phyloP scores from a whole-genome alignment of 2,888 invertebrate species.

The Agrotis exclamationis region DNA sequence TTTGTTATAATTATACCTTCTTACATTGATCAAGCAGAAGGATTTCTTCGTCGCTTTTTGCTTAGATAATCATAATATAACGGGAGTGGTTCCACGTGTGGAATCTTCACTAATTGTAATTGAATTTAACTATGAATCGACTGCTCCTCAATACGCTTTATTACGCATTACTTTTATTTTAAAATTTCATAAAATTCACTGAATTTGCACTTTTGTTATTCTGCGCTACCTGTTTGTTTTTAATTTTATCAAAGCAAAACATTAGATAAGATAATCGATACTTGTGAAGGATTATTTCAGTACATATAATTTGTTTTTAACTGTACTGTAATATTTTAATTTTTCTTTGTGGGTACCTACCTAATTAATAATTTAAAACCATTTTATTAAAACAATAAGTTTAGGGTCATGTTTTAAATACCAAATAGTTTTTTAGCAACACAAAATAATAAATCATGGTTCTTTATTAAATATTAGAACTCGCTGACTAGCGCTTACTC shows the following conservation, averaged over 20 bases:
- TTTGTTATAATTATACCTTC: slow-evolving; percentile 61
- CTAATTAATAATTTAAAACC: not conserved
- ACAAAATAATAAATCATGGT: not conserved
- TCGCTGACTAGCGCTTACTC: not conserved
- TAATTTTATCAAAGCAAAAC: slow-evolving; percentile 41
- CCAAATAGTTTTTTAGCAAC: not conserved
- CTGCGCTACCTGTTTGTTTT: slow-evolving; percentile 40
- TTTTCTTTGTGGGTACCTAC: slow-evolving; percentile 12
- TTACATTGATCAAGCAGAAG: slow-evolving; percentile 8
- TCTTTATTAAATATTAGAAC: not conserved
- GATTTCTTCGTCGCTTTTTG: slow-evolving; percentile 32
- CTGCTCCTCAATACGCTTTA: not conserved
- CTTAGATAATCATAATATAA: slow-evolving; percentile 25
- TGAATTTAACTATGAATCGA: not conserved
- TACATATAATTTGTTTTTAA: not conserved
- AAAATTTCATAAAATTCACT: slow-evolving; percentile 6
- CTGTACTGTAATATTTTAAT: not conserved
- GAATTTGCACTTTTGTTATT: slow-evolving; percentile 6
- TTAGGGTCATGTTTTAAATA: not conserved
- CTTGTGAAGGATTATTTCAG: not conserved
- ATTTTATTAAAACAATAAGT: not conserved
- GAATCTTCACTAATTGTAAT: slow-evolving; percentile 15
- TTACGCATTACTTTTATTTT: slow-evolving; percentile 38
- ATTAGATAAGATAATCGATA: slow-evolving; percentile 18
- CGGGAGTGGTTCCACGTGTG: slow-evolving; percentile 25